Evolutionary conservation across 2,888 invertebrate genomes (phyloP).

Genomic region (Acleris laterana): DNA sequence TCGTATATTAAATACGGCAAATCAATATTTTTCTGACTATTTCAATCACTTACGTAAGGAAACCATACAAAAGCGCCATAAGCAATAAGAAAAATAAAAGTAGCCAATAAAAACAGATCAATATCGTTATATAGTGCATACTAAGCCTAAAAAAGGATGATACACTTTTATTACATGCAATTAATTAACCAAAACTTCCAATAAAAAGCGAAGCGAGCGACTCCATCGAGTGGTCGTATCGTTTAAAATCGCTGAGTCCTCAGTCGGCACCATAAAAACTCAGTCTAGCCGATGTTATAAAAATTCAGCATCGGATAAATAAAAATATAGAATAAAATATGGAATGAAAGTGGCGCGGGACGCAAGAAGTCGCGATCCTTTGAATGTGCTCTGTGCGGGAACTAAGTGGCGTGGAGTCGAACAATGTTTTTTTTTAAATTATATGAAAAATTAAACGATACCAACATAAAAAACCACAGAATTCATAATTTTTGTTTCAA

Average conservation of each 20-base stretch:
- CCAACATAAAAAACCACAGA: no score
- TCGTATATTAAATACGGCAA: no score
- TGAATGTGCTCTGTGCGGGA: slow-evolving; percentile 71
- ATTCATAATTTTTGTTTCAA: no score
- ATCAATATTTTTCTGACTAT: no score
- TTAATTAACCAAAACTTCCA: slow-evolving; percentile 31
- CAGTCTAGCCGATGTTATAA: slow-evolving; percentile 73
- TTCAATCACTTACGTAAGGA: no score
- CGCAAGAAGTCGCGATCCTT: slow-evolving; percentile 80
- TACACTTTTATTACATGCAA: slow-evolving; percentile 17
- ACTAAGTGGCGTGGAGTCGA: slow-evolving; percentile 50
- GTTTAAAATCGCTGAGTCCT: slow-evolving; percentile 53
- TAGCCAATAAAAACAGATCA: no score
- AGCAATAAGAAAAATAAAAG: no score
- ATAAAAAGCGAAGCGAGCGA: slow-evolving; percentile 15
- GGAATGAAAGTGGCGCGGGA: slow-evolving; percentile 81
- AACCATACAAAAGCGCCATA: no score
- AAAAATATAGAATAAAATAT: slow-evolving; percentile 83
- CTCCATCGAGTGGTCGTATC: slow-evolving; percentile 35
- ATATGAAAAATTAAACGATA: no score
- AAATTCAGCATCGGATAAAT: slow-evolving; percentile 77
- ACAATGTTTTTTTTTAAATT: not conserved
- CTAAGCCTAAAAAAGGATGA: not conserved
- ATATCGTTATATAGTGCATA: no score
- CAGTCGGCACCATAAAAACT: slow-evolving; percentile 62